A percentile compares a stretch with the other conserved stretches of the same genome.
phyloP scores from a whole-genome alignment of 2,888 invertebrate genomes.

The Harpagoxenus sublaevis region DNA sequence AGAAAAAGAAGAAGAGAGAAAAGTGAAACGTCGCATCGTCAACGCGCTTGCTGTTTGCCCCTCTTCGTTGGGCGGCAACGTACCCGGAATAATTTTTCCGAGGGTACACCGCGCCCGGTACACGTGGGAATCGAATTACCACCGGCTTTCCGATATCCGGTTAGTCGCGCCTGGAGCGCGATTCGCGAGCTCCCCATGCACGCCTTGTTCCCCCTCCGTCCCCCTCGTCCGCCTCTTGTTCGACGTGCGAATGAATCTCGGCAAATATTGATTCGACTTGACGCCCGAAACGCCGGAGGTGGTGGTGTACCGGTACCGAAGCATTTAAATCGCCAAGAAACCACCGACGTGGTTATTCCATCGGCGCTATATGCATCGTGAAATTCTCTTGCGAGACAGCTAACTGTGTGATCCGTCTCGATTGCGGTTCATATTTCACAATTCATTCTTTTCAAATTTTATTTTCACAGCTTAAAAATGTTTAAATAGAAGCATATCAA shows the following conservation, averaged over 20 bases:
- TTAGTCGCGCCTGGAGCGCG: conserved; percentile 54
- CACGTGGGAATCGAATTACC: conserved; percentile 50
- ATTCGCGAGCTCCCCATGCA: conserved; percentile 15
- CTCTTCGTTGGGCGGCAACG: conserved; percentile 59
- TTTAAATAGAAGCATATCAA: background rate
- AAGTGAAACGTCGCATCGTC: conserved; percentile 62
- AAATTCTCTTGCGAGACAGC: conserved; percentile 23
- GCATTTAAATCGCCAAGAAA: conserved; percentile 54
- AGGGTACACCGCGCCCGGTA: conserved; percentile 40
- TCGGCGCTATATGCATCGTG: conserved; percentile 20
- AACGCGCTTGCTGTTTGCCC: conserved; percentile 2
- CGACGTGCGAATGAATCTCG: conserved; percentile 55
- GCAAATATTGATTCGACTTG: conserved; percentile 56
- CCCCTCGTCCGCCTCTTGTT: conserved; percentile 38
- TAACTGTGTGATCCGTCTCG: conserved; percentile 15
- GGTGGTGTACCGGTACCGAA: conserved; percentile 35
- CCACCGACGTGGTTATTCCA: conserved; percentile 8
- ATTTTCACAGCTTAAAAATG: background rate
- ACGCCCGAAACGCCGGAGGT: conserved; percentile 45
- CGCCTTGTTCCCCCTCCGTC: background rate
- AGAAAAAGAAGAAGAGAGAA: background rate
- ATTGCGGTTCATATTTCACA: conserved; percentile 10
- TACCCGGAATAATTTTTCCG: conserved; percentile 59
- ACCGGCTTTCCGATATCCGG: conserved; percentile 53
- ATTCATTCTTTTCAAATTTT: background rate